These are phyloP conservation scores for Stenodema calcarata DNA, from an alignment of 2,888 invertebrate species.

Conservation along the genomic window DNA sequence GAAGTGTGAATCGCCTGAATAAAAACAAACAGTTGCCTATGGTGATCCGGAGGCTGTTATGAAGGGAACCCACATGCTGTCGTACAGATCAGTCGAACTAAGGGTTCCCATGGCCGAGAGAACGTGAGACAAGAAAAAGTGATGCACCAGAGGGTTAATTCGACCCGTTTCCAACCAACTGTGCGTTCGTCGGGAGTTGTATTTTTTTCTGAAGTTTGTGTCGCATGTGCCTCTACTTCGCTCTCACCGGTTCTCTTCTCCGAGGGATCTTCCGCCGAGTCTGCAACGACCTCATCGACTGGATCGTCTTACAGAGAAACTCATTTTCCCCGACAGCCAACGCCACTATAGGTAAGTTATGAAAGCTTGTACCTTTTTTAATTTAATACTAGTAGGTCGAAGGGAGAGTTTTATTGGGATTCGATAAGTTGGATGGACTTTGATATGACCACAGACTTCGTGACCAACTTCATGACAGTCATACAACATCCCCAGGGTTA, in stretches of 20 bases:
- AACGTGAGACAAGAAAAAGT: not conserved
- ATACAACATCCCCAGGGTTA: no score
- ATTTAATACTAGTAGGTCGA: no score
- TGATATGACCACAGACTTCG: no score
- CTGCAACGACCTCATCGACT: conserved; percentile 31
- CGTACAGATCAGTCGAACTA: not conserved
- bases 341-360: not conserved
- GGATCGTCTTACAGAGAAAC: not conserved
- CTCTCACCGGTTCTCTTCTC: conserved; percentile 18
- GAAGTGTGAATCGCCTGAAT: not conserved
- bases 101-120: not conserved
- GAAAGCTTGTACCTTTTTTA: no score
- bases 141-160: not conserved
- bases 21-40: not conserved
- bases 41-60: not conserved
- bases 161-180: not conserved
- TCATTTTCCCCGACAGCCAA: not conserved
- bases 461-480: no score
- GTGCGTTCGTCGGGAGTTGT: not conserved
- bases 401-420: no score
- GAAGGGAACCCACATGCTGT: not conserved
- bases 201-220: not conserved
- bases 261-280: conserved; percentile 26
- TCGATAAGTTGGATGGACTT: no score
- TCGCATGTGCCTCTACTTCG: conserved; percentile 29